These are phyloP conservation scores for Apteryx mantelli DNA, from an alignment of 2,113 vertebrate genomes.

Conservation along the genomic window DNA sequence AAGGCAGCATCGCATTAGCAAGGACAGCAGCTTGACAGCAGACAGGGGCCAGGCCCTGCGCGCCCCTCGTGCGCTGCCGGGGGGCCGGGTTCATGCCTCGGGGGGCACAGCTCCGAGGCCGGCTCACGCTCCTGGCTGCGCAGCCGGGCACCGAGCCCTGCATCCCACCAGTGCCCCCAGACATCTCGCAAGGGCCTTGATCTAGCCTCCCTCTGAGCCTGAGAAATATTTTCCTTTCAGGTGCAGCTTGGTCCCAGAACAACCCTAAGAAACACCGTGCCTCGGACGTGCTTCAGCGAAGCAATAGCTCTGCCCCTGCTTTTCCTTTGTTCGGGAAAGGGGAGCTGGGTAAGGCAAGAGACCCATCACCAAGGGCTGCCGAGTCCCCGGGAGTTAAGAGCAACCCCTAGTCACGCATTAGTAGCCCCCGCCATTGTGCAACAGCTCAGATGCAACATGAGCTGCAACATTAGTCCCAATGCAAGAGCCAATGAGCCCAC, in stretches of 20 bases:
- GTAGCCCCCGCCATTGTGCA: not conserved
- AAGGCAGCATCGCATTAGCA: not conserved
- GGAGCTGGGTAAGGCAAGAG: not conserved
- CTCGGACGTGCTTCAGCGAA: not conserved
- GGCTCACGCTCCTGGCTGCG: not conserved
- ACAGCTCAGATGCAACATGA: not conserved
- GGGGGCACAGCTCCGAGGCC: not conserved
- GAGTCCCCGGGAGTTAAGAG: not conserved
- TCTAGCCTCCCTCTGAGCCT: not conserved
- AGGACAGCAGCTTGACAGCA: not conserved
- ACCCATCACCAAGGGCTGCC: rapidly evolving
- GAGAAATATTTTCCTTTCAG: not conserved
- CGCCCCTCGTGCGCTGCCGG: rapidly evolving
- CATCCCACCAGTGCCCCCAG: rapidly evolving
- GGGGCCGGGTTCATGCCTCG: too few species aligned
- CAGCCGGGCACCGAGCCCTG: rapidly evolving
- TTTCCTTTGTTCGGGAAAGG: not conserved
- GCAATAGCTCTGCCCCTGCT: not conserved
- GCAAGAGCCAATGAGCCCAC: not conserved
- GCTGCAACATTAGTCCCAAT: not conserved
- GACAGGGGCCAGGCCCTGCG: not conserved
- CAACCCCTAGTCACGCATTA: rapidly evolving
- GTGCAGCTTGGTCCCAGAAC: not conserved
- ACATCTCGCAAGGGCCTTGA: rapidly evolving
- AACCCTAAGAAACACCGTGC: rapidly evolving